Evolutionary conservation across 2,888 invertebrate species (phyloP).

Genomic region (Monopis laevigella): DNA sequence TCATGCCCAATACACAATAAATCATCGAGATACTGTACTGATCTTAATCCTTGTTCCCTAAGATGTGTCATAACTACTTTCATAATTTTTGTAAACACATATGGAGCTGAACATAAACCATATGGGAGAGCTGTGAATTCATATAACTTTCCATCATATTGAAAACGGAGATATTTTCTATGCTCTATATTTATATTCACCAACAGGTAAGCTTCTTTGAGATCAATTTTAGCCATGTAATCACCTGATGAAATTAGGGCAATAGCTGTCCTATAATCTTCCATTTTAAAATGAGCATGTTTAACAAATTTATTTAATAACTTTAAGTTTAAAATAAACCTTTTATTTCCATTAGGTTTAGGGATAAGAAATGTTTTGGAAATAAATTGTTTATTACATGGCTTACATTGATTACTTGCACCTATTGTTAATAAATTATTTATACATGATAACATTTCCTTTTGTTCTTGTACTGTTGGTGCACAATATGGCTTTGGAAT

Average conservation of each 20-base stretch:
- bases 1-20: neutral
- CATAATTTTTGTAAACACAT: conserved; percentile 8
- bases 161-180: conserved; percentile 11
- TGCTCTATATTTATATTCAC: conserved; percentile 14
- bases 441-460: too few relatives aligned
- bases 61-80: conserved; percentile 2
- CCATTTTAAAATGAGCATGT: too few relatives aligned
- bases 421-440: too few relatives aligned
- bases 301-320: conserved; percentile 21
- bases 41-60: neutral
- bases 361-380: conserved; percentile 19
- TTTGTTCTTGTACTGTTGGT: too few relatives aligned
- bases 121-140: conserved; percentile 7
- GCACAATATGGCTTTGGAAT: too few relatives aligned
- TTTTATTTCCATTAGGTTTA: too few relatives aligned
- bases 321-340: too few relatives aligned
- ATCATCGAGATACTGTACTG: neutral
- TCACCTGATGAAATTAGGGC: conserved; percentile 16
- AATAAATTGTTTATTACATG: conserved; percentile 15
- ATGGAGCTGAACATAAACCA: conserved; percentile 1
- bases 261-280: conserved; percentile 18
- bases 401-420: conserved; percentile 17
- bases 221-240: conserved; percentile 19
- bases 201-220: conserved; percentile 21
- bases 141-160: neutral